Conservation (phyloP, 2,113 vertebrate species). For the Brachyhypopomus occidentalis region DNA sequence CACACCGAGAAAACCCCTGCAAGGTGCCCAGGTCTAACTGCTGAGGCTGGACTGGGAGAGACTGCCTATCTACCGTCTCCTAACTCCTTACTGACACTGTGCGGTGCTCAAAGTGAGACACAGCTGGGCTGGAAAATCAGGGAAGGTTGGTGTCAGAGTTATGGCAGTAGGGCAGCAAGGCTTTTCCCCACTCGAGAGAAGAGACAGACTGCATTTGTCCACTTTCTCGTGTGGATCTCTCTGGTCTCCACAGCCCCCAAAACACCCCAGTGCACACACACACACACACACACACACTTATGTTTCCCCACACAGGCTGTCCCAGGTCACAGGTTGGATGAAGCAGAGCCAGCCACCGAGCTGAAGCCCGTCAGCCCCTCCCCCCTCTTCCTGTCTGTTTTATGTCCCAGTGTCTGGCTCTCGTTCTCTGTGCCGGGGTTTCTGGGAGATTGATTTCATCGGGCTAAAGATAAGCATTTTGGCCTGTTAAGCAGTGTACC, state of each 20-base stretch:
- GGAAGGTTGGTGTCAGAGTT: not conserved
- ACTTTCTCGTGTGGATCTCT: not conserved
- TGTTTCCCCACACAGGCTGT: not conserved
- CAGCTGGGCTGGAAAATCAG: not conserved
- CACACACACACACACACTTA: not conserved
- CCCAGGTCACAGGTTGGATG: not conserved
- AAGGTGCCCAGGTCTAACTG: too few relatives aligned
- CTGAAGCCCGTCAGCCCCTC: not conserved
- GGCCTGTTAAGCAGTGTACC: not conserved
- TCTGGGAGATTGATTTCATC: not conserved
- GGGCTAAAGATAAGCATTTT: not conserved
- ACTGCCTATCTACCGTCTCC: not conserved
- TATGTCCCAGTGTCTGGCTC: not conserved
- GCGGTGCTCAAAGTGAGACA: too few relatives aligned
- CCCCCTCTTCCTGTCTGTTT: conserved; percentile 18
- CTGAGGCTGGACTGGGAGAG: not conserved
- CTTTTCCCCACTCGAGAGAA: not conserved
- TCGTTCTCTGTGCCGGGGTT: not conserved
- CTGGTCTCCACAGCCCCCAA: not conserved
- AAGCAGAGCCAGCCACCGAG: not conserved
- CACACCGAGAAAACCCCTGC: too few relatives aligned
- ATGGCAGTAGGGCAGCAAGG: not conserved
- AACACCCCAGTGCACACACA: not conserved
- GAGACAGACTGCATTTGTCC: not conserved
- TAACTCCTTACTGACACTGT: too few relatives aligned